Percentiles rank a stretch among this genome's conserved stretches.
Conservation (phyloP, 2,113 vertebrate genomes). For the Okapia johnstoni region DNA sequence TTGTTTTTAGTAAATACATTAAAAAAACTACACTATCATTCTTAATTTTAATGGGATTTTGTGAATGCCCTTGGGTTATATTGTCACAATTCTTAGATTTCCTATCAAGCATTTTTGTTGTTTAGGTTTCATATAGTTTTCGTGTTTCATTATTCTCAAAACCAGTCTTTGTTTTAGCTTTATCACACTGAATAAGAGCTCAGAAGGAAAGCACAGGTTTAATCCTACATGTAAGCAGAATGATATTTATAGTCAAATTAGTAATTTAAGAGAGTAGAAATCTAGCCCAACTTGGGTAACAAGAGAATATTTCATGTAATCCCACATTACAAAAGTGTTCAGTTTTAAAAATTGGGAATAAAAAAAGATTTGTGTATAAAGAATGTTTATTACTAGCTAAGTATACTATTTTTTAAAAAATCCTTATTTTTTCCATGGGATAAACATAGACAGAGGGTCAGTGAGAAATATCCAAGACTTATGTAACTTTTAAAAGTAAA, state of each 20-base stretch:
- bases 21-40: background rate
- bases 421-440: background rate
- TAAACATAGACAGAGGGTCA: background rate
- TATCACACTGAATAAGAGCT: background rate
- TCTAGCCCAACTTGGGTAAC: background rate
- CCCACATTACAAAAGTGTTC: background rate
- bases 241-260: background rate
- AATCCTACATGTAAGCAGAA: background rate
- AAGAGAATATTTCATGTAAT: background rate
- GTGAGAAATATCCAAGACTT: background rate
- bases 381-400: background rate
- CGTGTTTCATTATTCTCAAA: slow-evolving; percentile 5
- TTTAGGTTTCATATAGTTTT: background rate
- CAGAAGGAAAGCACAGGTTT: background rate
- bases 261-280: background rate
- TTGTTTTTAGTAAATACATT: background rate
- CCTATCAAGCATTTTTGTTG: background rate
- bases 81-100: background rate
- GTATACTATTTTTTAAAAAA: background rate
- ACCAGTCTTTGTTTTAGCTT: background rate
- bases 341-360: background rate
- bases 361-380: background rate
- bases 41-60: slow-evolving; percentile 1
- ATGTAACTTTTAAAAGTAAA: background rate
- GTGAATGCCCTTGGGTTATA: background rate